Evolutionary conservation across 2,113 vertebrate genomes (phyloP).

Genomic region (Paradoxurus hermaphroditus): DNA sequence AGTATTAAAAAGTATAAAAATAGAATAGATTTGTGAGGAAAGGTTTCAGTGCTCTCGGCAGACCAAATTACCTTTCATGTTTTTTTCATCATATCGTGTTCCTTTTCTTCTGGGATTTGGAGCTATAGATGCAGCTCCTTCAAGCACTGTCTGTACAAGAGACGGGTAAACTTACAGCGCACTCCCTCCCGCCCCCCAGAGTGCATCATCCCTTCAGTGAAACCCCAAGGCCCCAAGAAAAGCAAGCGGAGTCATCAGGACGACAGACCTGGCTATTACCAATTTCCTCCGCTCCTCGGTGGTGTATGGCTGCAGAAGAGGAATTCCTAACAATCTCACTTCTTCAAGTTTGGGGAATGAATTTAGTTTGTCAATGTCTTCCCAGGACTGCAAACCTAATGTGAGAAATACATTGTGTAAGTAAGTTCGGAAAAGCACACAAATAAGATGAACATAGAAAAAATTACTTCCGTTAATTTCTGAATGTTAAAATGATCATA

Average conservation of each 20-base stretch:
- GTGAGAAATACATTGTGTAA: conserved; percentile 70
- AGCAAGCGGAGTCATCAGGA: background rate
- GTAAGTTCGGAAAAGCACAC: conserved; percentile 41
- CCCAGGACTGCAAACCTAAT: conserved; percentile 94
- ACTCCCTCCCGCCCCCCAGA: background rate
- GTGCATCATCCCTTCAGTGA: background rate
- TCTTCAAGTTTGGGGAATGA: conserved; percentile 96
- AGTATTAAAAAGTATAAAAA: background rate
- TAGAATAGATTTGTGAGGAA: background rate
- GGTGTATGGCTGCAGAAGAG: conserved; percentile 93
- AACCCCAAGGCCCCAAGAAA: background rate
- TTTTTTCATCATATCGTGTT: background rate
- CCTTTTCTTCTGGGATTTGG: background rate
- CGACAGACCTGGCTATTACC: conserved; percentile 89
- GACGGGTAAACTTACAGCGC: background rate
- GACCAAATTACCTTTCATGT: background rate
- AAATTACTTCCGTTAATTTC: background rate
- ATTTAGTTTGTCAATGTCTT: conserved; percentile 95
- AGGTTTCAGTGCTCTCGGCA: background rate
- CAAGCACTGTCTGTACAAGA: background rate
- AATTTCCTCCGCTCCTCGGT: conserved; percentile 93
- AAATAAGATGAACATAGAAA: conserved; percentile 42
- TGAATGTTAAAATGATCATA: background rate
- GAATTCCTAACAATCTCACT: conserved; percentile 92
- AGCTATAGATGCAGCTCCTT: background rate